These are phyloP conservation scores for Leucophenga varia DNA, from an alignment of 1,140 invertebrate genomes.

Conservation along the genomic window DNA sequence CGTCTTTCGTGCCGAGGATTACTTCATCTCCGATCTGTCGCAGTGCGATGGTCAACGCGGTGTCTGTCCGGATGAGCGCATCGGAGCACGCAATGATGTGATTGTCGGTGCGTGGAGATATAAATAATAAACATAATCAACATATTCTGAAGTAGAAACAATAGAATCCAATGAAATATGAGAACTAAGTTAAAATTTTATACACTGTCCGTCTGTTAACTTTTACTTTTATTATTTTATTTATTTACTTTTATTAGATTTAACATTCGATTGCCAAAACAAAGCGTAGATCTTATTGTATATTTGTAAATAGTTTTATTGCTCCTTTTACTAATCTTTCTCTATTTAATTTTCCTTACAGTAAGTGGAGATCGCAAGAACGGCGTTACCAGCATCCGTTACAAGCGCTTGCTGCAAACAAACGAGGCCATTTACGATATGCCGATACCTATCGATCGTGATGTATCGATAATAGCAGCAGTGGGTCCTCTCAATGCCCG, in stretches of 20 bases:
- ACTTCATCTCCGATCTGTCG: conserved; percentile 77
- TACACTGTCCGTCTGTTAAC: too few species aligned
- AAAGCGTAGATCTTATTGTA: too few species aligned
- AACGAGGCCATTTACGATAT: conserved; percentile 72
- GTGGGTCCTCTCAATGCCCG: conserved; percentile 78
- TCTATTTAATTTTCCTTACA: too few species aligned
- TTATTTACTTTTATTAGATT: too few species aligned
- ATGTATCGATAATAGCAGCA: conserved; percentile 81
- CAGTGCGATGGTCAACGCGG: conserved; percentile 81
- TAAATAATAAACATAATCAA: too few species aligned
- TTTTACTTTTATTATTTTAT: too few species aligned
- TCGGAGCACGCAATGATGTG: conserved; percentile 81
- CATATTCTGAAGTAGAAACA: too few species aligned
- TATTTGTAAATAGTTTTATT: too few species aligned
- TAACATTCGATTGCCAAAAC: too few species aligned
- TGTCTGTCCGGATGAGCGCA: conserved; percentile 79
- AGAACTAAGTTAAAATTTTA: too few species aligned
- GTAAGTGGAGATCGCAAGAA: conserved; percentile 73
- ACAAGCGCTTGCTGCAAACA: conserved; percentile 72
- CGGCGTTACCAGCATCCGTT: conserved; percentile 81
- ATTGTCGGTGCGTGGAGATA: conserved; percentile 60
- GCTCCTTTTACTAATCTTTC: too few species aligned
- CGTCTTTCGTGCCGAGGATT: conserved; percentile 78
- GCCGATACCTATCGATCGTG: conserved; percentile 66
- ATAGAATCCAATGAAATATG: too few species aligned